Conservation (phyloP, 1,140 invertebrate genomes). For the Platyura marginata region DNA sequence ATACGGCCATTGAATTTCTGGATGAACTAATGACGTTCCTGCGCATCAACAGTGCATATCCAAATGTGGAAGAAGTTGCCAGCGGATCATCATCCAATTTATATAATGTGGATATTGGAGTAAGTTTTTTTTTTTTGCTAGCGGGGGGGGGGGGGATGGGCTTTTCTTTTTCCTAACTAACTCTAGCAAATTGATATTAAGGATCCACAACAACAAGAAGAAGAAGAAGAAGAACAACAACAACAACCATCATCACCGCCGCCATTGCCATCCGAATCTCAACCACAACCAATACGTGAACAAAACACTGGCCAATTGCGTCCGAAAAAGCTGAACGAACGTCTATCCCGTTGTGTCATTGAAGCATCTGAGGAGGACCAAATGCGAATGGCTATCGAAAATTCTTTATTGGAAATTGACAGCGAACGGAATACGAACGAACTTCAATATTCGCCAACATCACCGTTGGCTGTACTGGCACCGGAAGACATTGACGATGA, state of each 20-base stretch:
- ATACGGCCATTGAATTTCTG: neutral
- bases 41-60: neutral
- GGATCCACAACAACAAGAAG: constrained; percentile 2
- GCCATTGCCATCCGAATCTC: constrained; percentile 3
- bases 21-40: neutral
- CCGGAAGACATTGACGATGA: neutral
- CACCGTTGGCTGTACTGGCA: neutral
- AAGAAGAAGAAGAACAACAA: neutral
- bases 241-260: constrained; percentile 6
- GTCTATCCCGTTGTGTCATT: neutral
- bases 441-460: neutral
- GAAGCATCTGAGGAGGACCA: constrained; percentile 16
- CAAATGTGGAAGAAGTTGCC: neutral
- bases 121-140: too few relatives aligned
- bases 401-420: constrained; percentile 17
- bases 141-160: too few relatives aligned
- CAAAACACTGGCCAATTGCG: constrained; percentile 6
- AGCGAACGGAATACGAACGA: constrained; percentile 6
- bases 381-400: constrained; percentile 18
- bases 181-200: too few relatives aligned
- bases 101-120: too few relatives aligned
- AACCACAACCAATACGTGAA: constrained; percentile 12
- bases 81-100: too few relatives aligned
- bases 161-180: too few relatives aligned
- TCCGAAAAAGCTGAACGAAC: neutral